These are phyloP conservation scores for Amphipyra berbera DNA, from an alignment of 2,888 invertebrate genomes.

Conservation along the genomic window DNA sequence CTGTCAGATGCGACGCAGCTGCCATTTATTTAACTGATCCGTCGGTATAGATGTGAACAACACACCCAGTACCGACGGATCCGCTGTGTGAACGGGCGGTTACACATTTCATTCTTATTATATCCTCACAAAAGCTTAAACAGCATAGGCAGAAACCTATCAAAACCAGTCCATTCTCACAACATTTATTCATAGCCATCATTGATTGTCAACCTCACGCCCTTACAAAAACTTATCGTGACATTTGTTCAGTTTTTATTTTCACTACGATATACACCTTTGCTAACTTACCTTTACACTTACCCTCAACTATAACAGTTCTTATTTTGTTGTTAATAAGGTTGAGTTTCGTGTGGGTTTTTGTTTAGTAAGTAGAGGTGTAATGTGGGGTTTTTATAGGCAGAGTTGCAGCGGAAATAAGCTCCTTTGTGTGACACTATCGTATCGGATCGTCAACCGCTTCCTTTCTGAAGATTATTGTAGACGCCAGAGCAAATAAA, in stretches of 20 bases:
- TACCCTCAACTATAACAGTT: slow-evolving; percentile 7
- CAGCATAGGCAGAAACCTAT: slow-evolving; percentile 63
- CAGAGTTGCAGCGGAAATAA: slow-evolving; percentile 86
- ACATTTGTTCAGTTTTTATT: slow-evolving; percentile 89
- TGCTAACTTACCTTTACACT: slow-evolving; percentile 64
- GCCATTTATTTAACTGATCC: too few species aligned
- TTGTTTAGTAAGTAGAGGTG: slow-evolving; percentile 57
- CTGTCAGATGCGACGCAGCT: too few species aligned
- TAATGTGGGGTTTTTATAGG: slow-evolving; percentile 76
- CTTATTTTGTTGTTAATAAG: slow-evolving; percentile 26
- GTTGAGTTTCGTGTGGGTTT: slow-evolving; percentile 58
- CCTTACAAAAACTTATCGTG: slow-evolving; percentile 87
- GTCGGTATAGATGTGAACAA: too few species aligned
- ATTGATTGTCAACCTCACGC: slow-evolving; percentile 86
- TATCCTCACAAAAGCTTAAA: slow-evolving; percentile 61
- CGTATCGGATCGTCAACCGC: slow-evolving; percentile 86
- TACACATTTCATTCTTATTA: neutral
- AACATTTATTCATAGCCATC: slow-evolving; percentile 73
- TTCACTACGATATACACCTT: slow-evolving; percentile 82
- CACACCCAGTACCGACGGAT: too few species aligned
- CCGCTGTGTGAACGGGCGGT: too few species aligned
- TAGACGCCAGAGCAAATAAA: slow-evolving; percentile 85
- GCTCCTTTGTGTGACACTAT: slow-evolving; percentile 87
- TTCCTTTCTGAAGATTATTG: slow-evolving; percentile 87
- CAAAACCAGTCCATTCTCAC: slow-evolving; percentile 45